These are phyloP conservation scores for Clusia tigrina DNA, from an alignment of 2,888 invertebrate species.

Conservation along the genomic window DNA sequence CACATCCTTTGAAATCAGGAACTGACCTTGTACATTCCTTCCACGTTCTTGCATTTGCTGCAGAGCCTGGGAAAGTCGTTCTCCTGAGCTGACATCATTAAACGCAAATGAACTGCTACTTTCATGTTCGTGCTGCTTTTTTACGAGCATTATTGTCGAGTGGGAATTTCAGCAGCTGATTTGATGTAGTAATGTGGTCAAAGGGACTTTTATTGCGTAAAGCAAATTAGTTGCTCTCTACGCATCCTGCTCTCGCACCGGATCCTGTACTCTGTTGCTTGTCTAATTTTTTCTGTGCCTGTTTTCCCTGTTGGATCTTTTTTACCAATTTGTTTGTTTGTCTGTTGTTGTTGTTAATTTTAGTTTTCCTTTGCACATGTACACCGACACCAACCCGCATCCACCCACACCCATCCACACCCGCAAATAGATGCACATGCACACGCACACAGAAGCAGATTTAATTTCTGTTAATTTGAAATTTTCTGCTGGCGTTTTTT, in stretches of 20 bases:
- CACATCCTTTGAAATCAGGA: too few relatives aligned
- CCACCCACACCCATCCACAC: neutral
- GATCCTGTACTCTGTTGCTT: constrained; percentile 27
- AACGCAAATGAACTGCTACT: too few relatives aligned
- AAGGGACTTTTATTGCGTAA: constrained; percentile 49
- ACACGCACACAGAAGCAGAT: neutral
- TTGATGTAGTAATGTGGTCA: constrained; percentile 21
- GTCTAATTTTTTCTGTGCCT: constrained; percentile 30
- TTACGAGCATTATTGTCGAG: constrained; percentile 31
- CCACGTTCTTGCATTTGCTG: too few relatives aligned
- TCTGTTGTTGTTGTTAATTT: constrained; percentile 39
- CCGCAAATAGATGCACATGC: neutral
- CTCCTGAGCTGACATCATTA: neutral
- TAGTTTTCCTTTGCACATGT: constrained; percentile 37
- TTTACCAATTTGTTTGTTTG: constrained; percentile 16
- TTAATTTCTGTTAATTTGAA: neutral
- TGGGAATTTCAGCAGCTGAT: constrained; percentile 54
- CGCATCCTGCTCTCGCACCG: constrained; percentile 3
- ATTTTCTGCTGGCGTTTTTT: neutral
- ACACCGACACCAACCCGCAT: neutral
- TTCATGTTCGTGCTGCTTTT: constrained; percentile 26
- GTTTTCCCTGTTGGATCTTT: neutral
- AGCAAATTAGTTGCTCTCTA: constrained; percentile 46
- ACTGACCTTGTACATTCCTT: too few relatives aligned
- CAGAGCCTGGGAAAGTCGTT: too few relatives aligned